Conservation (phyloP, 2,797 vertebrate genomes). For the Hephaestus fuliginosus region DNA sequence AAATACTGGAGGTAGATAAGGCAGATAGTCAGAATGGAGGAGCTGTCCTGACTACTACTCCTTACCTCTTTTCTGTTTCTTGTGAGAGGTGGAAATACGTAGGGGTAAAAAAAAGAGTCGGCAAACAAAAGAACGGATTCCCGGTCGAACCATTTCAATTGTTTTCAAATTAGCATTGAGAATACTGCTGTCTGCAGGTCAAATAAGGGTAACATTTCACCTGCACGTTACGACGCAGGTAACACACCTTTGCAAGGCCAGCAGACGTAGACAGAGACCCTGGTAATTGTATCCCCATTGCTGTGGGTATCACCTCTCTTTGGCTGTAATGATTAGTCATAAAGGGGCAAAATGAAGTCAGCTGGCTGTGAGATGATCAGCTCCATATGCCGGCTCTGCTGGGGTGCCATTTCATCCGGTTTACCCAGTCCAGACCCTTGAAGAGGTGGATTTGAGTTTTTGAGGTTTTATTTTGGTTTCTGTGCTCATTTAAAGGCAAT, state of each 20-base stretch:
- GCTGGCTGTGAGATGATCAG: slow-evolving; percentile 60
- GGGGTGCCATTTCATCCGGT: slow-evolving; percentile 34
- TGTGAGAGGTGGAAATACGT: slow-evolving; percentile 14
- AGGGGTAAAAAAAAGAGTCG: not conserved
- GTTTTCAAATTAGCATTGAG: not conserved
- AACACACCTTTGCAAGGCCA: not conserved
- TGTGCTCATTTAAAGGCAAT: not conserved
- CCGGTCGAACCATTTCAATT: slow-evolving; percentile 2
- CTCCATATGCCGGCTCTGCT: slow-evolving; percentile 60
- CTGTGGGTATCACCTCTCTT: slow-evolving; percentile 24
- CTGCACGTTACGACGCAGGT: not conserved
- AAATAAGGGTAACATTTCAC: not conserved
- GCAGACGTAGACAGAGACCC: not conserved
- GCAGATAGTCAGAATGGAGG: slow-evolving; percentile 30
- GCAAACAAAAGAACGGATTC: slow-evolving; percentile 9
- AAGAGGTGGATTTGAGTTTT: not conserved
- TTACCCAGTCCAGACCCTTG: slow-evolving; percentile 10
- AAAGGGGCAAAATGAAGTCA: slow-evolving; percentile 59
- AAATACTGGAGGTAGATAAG: slow-evolving; percentile 55
- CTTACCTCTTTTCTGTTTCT: slow-evolving; percentile 13
- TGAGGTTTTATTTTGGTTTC: not conserved
- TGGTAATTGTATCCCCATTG: not conserved
- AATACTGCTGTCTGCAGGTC: not conserved
- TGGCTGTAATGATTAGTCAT: slow-evolving; percentile 53
- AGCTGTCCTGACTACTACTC: slow-evolving; percentile 58